Conservation (phyloP, 2,113 vertebrate genomes). For the Cottus gobio region DNA sequence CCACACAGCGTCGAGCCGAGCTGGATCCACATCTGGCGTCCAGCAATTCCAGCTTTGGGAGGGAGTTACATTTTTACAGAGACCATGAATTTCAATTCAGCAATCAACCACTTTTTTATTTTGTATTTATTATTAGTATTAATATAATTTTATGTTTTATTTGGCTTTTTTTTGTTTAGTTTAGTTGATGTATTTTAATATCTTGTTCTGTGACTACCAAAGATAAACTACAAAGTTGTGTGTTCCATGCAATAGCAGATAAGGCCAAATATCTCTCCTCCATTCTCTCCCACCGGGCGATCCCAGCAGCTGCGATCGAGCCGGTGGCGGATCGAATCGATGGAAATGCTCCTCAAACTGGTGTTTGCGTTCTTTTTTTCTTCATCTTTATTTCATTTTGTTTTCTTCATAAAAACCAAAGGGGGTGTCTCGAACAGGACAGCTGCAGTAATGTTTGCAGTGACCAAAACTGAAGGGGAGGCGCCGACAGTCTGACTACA, state of each 20-base stretch:
- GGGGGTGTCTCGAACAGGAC: slow-evolving; percentile 82
- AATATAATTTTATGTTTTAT: slow-evolving; percentile 78
- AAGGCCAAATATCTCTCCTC: slow-evolving; percentile 98
- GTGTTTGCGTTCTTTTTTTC: slow-evolving; percentile 54
- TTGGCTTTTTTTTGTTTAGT: slow-evolving; percentile 64
- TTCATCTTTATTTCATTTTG: background rate
- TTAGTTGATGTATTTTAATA: slow-evolving; percentile 84
- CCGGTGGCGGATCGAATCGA: slow-evolving; percentile 43
- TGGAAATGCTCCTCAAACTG: slow-evolving; percentile 50
- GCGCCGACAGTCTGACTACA: slow-evolving; percentile 57
- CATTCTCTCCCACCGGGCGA: slow-evolving; percentile 87
- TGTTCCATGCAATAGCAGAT: slow-evolving; percentile 97
- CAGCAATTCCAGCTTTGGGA: slow-evolving; percentile 27
- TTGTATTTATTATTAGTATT: slow-evolving; percentile 87
- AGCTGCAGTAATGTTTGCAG: slow-evolving; percentile 83
- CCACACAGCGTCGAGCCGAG: slow-evolving; percentile 14
- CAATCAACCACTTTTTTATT: slow-evolving; percentile 84
- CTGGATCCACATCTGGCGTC: slow-evolving; percentile 20
- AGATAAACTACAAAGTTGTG: slow-evolving; percentile 95
- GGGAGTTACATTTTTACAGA: slow-evolving; percentile 40
- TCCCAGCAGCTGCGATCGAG: slow-evolving; percentile 75
- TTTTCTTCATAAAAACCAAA: slow-evolving; percentile 85
- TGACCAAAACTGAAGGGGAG: slow-evolving; percentile 87
- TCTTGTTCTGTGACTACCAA: slow-evolving; percentile 95
- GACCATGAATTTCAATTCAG: slow-evolving; percentile 77